Base-by-base conservation (phyloP, 2,113 vertebrate species). In the Hepsetus odoe region DNA sequence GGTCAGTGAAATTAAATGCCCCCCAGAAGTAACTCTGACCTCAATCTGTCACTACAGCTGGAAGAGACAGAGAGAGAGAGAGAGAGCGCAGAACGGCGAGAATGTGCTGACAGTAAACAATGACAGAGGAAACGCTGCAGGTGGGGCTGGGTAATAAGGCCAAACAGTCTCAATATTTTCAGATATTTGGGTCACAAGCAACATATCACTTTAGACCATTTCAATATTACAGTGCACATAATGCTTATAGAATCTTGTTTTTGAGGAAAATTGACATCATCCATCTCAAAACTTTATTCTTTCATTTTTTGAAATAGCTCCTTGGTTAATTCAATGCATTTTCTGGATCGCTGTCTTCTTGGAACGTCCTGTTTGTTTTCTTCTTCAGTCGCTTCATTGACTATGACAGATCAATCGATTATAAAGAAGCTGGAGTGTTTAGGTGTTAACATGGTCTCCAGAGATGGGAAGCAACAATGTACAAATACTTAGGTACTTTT, bases 1-100 rank as follows among this genome's bases (percentile, higher is more conserved):
- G 90, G 88, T 90, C 89, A 91, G 85, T 87, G 74, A 90, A 89
- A 91, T 89, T 77, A 91, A 91, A 88, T 84, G 85, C 89, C 89
- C 89, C 9, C 61, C 64, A 53, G 89, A 87, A 83, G 65, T 74
- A 77, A 79, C 78, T 78, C 74, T 89, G 88, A 91, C 90, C 90
- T 89, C 89, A 92, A 92, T 92, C 87, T 91, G 91, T 91, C 91
- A 90, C 80, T 81, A 81, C 77, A 73, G 81, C 72, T 85, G 73
- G 70, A 80, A 58, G 44, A 74, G 64, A 71, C 24, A 28, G 33
- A 20, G 42, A 55, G 71, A 18, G 42, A 35, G 42, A 56, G 13
- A 65, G 33, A 30, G 69, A 22, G 13, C n/a, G 4, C 26, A 56
- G 22, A 46, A 12, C 14, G 24, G 10, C 0, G 38, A 79, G 30